Conservation (phyloP, 1,140 invertebrate genomes). For the Euwallacea fornicatus region DNA sequence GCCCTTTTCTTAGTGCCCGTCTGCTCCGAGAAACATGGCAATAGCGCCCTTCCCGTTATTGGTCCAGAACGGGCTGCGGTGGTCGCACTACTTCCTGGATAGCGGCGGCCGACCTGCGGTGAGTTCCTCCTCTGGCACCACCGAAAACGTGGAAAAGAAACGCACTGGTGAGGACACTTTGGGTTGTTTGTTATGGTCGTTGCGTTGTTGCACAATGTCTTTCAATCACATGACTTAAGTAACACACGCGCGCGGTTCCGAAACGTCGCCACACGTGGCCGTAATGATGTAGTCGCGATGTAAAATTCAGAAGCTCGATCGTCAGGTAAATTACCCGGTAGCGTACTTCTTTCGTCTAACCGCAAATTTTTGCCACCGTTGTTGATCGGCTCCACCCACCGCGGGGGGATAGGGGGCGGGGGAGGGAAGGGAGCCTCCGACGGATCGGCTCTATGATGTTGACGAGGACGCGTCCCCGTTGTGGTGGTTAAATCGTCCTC, state of each 20-base stretch:
- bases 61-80: conserved; percentile 30
- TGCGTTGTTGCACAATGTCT: too few relatives aligned
- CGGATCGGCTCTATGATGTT: conserved; percentile 10
- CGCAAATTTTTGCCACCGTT: conserved; percentile 61
- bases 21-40: conserved; percentile 52
- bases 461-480: conserved; percentile 19
- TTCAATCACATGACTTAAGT: too few relatives aligned
- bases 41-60: conserved; percentile 15
- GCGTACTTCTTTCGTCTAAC: conserved; percentile 52
- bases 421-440: conserved; percentile 37
- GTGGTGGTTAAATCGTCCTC: conserved; percentile 47
- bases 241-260: neutral
- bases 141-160: neutral
- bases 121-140: conserved; percentile 1
- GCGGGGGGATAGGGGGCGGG: conserved; percentile 50
- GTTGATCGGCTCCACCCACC: conserved; percentile 52
- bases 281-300: conserved; percentile 33
- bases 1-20: conserved; percentile 51
- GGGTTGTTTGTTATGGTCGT: too few relatives aligned
- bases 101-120: neutral
- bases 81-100: neutral
- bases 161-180: neutral
- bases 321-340: conserved; percentile 52
- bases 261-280: conserved; percentile 30
- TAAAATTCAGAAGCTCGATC: conserved; percentile 41